A percentile compares a stretch with the other conserved stretches of the same genome.
These are phyloP conservation scores for Rhinolophus sinicus DNA, from an alignment of 2,113 vertebrate species.

Conservation along the genomic window DNA sequence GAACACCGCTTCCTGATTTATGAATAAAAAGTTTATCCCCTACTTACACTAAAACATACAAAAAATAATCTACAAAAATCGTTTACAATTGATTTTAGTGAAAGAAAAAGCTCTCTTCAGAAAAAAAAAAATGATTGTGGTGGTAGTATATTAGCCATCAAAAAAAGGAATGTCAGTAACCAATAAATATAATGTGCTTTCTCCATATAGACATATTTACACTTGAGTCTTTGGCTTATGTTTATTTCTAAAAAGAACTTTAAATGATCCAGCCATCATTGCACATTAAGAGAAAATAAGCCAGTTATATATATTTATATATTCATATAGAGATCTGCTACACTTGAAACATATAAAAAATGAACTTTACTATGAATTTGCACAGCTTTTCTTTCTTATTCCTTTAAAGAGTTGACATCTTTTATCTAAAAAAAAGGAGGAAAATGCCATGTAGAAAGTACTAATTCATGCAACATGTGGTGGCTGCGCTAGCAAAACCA, in stretches of 20 bases:
- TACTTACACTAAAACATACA: slow-evolving; percentile 93
- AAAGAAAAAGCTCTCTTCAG: slow-evolving; percentile 87
- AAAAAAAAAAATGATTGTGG: slow-evolving; percentile 87
- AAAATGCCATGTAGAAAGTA: slow-evolving; percentile 84
- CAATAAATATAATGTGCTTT: slow-evolving; percentile 99
- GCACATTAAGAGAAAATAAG: slow-evolving; percentile 93
- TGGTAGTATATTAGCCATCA: slow-evolving; percentile 92
- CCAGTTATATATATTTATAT: slow-evolving; percentile 85
- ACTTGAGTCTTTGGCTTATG: slow-evolving; percentile 99
- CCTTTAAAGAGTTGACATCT: slow-evolving; percentile 74
- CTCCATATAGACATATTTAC: slow-evolving; percentile 99
- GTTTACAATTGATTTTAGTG: slow-evolving; percentile 90
- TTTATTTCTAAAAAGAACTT: slow-evolving; percentile 91
- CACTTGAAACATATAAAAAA: slow-evolving; percentile 86
- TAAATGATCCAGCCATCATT: slow-evolving; percentile 93
- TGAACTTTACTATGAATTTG: slow-evolving; percentile 84
- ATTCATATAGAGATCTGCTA: slow-evolving; percentile 87
- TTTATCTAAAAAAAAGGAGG: slow-evolving; percentile 78
- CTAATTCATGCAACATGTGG: slow-evolving; percentile 89
- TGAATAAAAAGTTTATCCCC: slow-evolving; percentile 91
- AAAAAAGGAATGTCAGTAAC: slow-evolving; percentile 96
- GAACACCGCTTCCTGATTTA: slow-evolving; percentile 88
- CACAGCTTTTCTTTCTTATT: slow-evolving; percentile 83
- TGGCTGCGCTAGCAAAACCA: slow-evolving; percentile 76
- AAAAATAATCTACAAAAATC: slow-evolving; percentile 94